Evolutionary conservation across 1,140 invertebrate species (phyloP), one percentile per base, ranked within the genome.

Genomic region (Aphaenogaster rudis): DNA sequence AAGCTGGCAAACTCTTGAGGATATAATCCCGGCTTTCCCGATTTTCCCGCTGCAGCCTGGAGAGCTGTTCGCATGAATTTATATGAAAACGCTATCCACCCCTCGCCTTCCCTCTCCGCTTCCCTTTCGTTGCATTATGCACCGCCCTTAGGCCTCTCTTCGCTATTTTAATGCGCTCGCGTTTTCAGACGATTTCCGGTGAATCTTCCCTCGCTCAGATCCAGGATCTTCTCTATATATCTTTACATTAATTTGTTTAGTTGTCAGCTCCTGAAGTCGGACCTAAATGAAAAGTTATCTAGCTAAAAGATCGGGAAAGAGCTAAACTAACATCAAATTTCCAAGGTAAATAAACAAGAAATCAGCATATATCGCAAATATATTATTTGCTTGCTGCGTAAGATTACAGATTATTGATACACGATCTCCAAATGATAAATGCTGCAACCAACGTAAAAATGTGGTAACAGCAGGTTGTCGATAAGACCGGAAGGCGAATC

Each of bases 1-100:
- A 92, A 92, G 88, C 91, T 90, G 91, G 91, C 91, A 91, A 92
- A 92, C 91, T 92, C 91, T 92, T 92, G 84, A 92, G 91, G 86
- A 92, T 92, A 92, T 92, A 92, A 92, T 92, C 91, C 91, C 85
- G 88, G 91, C 91, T 92, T 88, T 90, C 86, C 87, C 78, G 91
- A 91, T 92, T 82, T 88, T 90, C 88, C 88, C 87, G 80, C 86
- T 86, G 82, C 89, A 80, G 63, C 81, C 45, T 61, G 52, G 59
- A 76, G 71, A 86, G 84, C 88, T 67, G 63, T 90, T 91, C 90
- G 80, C 69, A 88, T 88, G 90, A 88, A 90, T 90, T 91, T 92
- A 92, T 90, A 90, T 90, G 88, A 88, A 86, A 92, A 91, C 72
- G 67, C 85, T 63, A 78, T 86, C 71, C 61, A 21, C 50, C 64